Conservation (phyloP, 2,797 vertebrate species). For the Clarias pachynema region DNA sequence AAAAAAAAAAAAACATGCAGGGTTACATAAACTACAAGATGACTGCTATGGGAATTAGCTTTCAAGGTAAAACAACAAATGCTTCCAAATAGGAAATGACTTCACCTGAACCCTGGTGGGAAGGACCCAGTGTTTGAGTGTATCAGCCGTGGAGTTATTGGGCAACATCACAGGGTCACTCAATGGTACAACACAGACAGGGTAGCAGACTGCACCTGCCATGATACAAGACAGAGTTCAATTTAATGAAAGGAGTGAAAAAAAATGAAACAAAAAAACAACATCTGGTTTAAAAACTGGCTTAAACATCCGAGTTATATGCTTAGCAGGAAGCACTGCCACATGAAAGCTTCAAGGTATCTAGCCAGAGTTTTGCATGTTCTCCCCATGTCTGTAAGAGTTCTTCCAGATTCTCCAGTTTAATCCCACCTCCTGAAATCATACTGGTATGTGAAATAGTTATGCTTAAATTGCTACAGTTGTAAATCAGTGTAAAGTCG, state of each 20-base stretch:
- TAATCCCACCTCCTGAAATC: not conserved
- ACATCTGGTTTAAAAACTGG: too few relatives aligned
- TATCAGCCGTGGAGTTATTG: constrained; percentile 78
- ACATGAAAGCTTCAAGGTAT: not conserved
- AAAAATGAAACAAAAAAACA: not conserved
- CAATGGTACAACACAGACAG: constrained; percentile 80
- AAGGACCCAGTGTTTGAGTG: constrained; percentile 86
- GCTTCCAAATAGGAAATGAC: constrained; percentile 28
- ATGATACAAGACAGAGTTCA: constrained; percentile 47
- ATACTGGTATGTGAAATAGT: not conserved
- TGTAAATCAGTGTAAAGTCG: not conserved
- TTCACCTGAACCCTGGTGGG: constrained; percentile 87
- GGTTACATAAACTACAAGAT: not conserved
- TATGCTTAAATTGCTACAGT: not conserved
- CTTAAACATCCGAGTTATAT: not conserved
- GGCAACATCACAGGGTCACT: constrained; percentile 87
- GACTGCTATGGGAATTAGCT: not conserved
- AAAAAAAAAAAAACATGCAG: not conserved
- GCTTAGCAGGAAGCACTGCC: constrained; percentile 48
- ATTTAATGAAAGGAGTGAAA: constrained; percentile 58
- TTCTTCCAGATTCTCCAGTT: not conserved
- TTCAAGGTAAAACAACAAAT: constrained; percentile 18
- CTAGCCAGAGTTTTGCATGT: not conserved
- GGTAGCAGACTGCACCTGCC: constrained; percentile 85
- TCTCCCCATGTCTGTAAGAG: not conserved